Conservation (phyloP, 2,888 invertebrate genomes). For the Mesorhabditis sp. region DNA sequence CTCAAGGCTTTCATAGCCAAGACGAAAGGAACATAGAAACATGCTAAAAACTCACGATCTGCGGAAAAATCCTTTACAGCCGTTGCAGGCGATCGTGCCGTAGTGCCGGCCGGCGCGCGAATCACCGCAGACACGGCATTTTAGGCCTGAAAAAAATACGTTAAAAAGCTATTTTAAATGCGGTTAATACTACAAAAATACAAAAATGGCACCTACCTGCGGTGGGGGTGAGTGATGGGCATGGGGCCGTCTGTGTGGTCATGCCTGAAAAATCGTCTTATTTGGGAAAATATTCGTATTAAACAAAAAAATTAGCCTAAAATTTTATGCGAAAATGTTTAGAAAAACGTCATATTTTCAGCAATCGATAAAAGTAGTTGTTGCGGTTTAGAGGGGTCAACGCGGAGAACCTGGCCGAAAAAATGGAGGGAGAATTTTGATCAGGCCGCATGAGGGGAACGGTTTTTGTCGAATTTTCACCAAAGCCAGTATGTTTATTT, state of each 20-base stretch:
- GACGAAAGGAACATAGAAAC: not conserved
- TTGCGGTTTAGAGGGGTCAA: too few relatives aligned
- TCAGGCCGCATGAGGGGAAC: too few relatives aligned
- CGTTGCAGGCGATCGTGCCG: constrained; percentile 46
- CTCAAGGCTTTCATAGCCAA: too few relatives aligned
- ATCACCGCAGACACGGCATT: constrained; percentile 47
- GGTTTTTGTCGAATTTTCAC: too few relatives aligned
- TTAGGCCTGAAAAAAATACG: constrained; percentile 26
- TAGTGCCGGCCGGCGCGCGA: constrained; percentile 43
- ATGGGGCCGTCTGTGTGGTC: constrained; percentile 6
- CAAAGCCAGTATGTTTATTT: too few relatives aligned
- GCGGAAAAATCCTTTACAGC: constrained; percentile 48
- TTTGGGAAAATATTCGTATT: not conserved
- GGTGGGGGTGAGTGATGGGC: not conserved
- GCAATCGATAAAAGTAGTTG: too few relatives aligned
- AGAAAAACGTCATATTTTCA: too few relatives aligned
- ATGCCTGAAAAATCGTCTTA: not conserved
- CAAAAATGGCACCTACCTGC: not conserved
- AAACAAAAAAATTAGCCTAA: too few relatives aligned
- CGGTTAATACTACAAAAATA: not conserved
- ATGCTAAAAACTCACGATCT: constrained; percentile 23
- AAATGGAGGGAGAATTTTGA: too few relatives aligned
- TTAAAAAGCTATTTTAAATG: not conserved
- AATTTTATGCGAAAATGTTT: too few relatives aligned
- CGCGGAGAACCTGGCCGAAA: too few relatives aligned